These are phyloP conservation scores for Sterrhoptilus dennistouni DNA, from an alignment of 2,113 vertebrate species.

Conservation along the genomic window DNA sequence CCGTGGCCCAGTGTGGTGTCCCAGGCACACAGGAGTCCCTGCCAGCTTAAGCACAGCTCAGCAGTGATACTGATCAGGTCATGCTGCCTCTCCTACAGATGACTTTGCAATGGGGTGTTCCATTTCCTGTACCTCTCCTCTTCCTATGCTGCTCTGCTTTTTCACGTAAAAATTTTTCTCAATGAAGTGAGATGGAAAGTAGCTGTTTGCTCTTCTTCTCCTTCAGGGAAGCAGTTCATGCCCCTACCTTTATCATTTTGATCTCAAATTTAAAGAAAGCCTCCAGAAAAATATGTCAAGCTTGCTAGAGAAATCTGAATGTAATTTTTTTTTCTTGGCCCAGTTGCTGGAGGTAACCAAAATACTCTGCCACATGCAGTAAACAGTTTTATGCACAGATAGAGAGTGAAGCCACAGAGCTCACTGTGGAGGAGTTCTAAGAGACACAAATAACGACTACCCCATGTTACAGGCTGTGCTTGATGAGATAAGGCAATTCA, in stretches of 20 bases:
- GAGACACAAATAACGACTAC: not conserved
- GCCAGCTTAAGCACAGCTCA: not conserved
- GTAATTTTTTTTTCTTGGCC: not conserved
- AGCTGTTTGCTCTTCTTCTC: constrained; percentile 3
- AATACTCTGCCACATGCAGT: not conserved
- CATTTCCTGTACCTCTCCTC: not conserved
- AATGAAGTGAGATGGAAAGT: constrained; percentile 5
- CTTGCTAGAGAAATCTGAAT: not conserved
- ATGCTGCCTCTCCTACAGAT: not conserved
- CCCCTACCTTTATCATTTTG: not conserved
- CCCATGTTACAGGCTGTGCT: not conserved
- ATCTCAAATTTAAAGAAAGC: not conserved
- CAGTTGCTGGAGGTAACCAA: constrained; percentile 2
- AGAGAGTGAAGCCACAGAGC: not conserved
- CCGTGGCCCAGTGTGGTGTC: not conserved
- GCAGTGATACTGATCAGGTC: not conserved
- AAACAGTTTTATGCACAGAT: not conserved
- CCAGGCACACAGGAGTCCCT: not conserved
- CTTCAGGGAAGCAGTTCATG: constrained; percentile 8
- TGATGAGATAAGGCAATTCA: not conserved
- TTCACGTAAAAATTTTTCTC: not conserved
- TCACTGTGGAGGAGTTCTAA: not conserved
- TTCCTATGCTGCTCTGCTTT: not conserved
- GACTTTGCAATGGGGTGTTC: not conserved
- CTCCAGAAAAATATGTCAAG: not conserved